These are phyloP conservation scores for Herpailurus yagouaroundi DNA, from an alignment of 2,113 vertebrate genomes.

Conservation along the genomic window DNA sequence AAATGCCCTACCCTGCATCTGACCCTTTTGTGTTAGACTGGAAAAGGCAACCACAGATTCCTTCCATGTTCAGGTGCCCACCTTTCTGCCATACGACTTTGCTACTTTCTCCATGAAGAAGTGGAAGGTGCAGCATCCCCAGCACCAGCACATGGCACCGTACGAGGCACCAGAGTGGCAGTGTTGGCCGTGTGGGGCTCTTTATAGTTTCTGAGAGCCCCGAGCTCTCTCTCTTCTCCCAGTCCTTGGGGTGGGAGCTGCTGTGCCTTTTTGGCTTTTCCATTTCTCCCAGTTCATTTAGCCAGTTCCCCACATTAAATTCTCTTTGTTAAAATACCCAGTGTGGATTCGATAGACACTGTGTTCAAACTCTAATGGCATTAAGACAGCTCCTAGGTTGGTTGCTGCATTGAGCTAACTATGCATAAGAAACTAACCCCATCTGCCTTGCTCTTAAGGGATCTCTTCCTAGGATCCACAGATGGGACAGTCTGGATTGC, in stretches of 20 bases:
- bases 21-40: background rate
- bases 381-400: background rate
- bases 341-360: background rate
- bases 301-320: background rate
- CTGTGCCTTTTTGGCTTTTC: background rate
- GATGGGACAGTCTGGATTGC: background rate
- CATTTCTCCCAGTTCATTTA: background rate
- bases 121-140: accelerated
- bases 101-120: no score
- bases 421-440: background rate
- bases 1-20: accelerated
- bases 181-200: background rate
- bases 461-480: background rate
- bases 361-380: background rate
- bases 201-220: background rate
- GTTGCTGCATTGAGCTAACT: background rate
- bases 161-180: background rate
- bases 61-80: accelerated
- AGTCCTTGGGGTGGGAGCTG: background rate
- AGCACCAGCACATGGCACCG: background rate
- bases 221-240: background rate
- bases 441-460: background rate
- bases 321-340: background rate
- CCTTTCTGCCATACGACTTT: background rate
- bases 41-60: background rate